These are phyloP conservation scores for Lycocorax pyrrhopterus DNA, from an alignment of 2,113 vertebrate species.

Conservation along the genomic window DNA sequence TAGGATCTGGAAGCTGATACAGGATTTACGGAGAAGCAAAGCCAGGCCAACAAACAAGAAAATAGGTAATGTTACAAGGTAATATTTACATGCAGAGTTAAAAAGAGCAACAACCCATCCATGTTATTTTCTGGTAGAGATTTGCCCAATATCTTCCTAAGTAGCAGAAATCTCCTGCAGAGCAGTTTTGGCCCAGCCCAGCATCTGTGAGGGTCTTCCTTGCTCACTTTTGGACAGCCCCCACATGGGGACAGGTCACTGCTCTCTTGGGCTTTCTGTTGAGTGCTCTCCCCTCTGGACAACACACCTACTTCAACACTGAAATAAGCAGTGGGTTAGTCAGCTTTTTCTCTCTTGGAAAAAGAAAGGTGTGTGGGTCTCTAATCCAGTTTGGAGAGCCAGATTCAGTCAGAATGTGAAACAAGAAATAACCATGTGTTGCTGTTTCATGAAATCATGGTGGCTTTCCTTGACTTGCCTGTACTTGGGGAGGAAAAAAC, in stretches of 20 bases:
- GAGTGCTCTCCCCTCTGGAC: background rate
- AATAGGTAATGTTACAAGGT: background rate
- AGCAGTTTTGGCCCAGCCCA: background rate
- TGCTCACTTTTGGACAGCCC: background rate
- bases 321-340: background rate
- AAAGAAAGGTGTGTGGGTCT: accelerated
- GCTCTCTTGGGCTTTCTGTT: background rate
- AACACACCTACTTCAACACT: background rate
- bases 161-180: background rate
- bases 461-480: background rate
- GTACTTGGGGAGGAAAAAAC: accelerated
- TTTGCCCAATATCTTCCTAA: background rate
- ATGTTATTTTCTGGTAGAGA: background rate
- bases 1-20: background rate
- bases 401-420: background rate
- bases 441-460: background rate
- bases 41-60: background rate
- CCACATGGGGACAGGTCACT: accelerated
- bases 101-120: background rate
- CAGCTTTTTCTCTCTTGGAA: background rate
- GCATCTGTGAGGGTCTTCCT: background rate
- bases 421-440: background rate
- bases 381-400: background rate
- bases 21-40: background rate
- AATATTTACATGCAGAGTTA: background rate